Evolutionary conservation across 2,797 vertebrate genomes (phyloP).

Genomic region (Erpetoichthys calabaricus): DNA sequence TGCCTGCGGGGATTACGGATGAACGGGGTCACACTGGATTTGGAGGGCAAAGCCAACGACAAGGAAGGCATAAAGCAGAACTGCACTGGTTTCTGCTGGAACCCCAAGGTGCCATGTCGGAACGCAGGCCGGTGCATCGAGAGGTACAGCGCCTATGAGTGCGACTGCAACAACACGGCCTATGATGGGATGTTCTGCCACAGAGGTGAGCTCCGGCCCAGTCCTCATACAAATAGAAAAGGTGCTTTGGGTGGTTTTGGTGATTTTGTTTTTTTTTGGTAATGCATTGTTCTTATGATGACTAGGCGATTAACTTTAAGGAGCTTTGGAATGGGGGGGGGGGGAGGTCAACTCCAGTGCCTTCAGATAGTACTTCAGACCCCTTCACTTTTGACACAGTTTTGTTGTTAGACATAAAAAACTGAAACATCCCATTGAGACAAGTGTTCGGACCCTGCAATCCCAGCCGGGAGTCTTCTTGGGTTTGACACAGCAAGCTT

Average conservation of each 20-base stretch:
- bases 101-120: slow-evolving; percentile 70
- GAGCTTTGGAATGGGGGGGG: background rate
- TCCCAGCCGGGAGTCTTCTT: too few relatives aligned
- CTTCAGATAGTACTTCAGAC: fast-evolving
- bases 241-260: background rate
- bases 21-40: slow-evolving; percentile 81
- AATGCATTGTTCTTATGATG: background rate
- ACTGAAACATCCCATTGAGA: too few relatives aligned
- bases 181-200: slow-evolving; percentile 90
- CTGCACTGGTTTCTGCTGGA: slow-evolving; percentile 79
- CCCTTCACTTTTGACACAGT: background rate
- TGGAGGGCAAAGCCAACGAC: slow-evolving; percentile 83
- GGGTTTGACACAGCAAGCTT: too few relatives aligned
- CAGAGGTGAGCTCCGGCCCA: slow-evolving; percentile 52
- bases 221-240: fast-evolving
- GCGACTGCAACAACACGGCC: slow-evolving; percentile 87
- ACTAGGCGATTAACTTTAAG: background rate
- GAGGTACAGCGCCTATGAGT: slow-evolving; percentile 81
- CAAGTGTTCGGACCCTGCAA: too few relatives aligned
- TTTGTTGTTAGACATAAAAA: too few relatives aligned
- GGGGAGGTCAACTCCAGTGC: fast-evolving
- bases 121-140: slow-evolving; percentile 86
- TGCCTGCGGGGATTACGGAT: slow-evolving; percentile 80
- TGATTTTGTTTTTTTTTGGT: background rate
- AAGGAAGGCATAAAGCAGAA: slow-evolving; percentile 73